Base-by-base conservation (phyloP, 2,797 vertebrate genomes). In the Denticeps clupeoides region DNA sequence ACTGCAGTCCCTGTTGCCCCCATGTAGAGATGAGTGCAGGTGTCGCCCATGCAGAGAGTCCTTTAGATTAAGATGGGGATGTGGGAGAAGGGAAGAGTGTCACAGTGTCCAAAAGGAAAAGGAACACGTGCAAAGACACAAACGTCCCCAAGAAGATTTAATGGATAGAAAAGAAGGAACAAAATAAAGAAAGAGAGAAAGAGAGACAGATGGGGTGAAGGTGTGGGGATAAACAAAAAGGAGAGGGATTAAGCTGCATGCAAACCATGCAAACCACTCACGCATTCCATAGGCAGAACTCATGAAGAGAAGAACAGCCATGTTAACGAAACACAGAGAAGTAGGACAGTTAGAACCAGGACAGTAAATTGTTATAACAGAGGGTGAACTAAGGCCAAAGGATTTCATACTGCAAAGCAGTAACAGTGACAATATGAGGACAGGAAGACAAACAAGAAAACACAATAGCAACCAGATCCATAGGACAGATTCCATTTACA, bases 41-140 rank as follows among this genome's bases (percentile, higher is more conserved):
- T 33, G 60, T 64, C 65, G 25, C 51, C 71, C 69, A 63, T 24
- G 70, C 16, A 78, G 53, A 57, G 85, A 84, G 53, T 85, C 85
- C 84, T 87, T 73, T 47, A 23, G 7, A 22, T 23, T 21, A 25
- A 18, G 33, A 22, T 21, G 15, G 41, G 19, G 6, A 57, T 27
- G 51, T 63, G 51, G 44, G n/a, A 59, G 27, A 22, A 9, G 23
- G 45, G 16, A 24, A 24, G 31, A 45, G 47, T 11, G 16, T 16
- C 26, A 19, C 31, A 23, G 41, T 60, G 56, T 60, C 62, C 60
- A 55, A 60, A 50, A 45, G 41, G 1, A 29, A 44, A 25, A 28
- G 41, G 16, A 27, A 40, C 9, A 24, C 3, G 41, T 27, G 49
- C 33, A 41, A n/a, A 12, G 5, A 3, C 27, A 2, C 11, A 6